Evolutionary conservation across 2,113 vertebrate genomes (phyloP), one percentile per base, ranked within the genome.

Genomic region (Butorides virescens): DNA sequence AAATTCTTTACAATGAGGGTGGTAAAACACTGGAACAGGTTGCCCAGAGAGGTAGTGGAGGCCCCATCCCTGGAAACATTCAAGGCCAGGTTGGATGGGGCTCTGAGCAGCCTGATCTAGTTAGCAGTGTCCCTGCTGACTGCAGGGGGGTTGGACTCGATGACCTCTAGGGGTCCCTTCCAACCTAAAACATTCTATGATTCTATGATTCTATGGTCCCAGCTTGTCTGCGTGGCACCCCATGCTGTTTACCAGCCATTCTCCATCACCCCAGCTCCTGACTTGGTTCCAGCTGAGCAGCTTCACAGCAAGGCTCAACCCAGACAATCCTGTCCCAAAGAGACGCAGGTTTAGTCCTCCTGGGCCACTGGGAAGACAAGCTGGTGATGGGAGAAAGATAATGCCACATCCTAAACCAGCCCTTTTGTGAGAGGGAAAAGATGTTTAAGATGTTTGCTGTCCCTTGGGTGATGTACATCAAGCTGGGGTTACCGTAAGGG

Each of bases 351-450:
- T 58, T 15, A 50, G 49, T 8, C n/a, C 66, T 9, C 3, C 23
- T 20, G 6, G 19, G 2, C 29, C 16, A 11, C 36, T 8, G 16
- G 6, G 9, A 8, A 88, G 3, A 23, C 36, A 50, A 93, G 42
- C 6, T 26, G 18, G 12, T 2, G 21, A 56, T 46, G 47, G 29
- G 23, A 73, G 17, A 15, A 37, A 50, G 26, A 14, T n/a, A 50
- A 3, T 0, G 2, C 7, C 11, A 32, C 2, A 0, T 46, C 50
- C 67, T 30, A 47, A 39, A 93, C 1, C 9, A 26, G 5, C 11
- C 5, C 6, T 47, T 80, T 77, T 39, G 14, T 15, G 16, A 52
- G 66, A 22, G 26, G 3, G 37, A 53, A 78, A 68, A 42, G 39
- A 42, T 39, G 39, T 39, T 39, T 39, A 39, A 32, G 21, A 0